Base-by-base conservation (phyloP, 2,113 vertebrate species). In the Terrapene triunguis region DNA sequence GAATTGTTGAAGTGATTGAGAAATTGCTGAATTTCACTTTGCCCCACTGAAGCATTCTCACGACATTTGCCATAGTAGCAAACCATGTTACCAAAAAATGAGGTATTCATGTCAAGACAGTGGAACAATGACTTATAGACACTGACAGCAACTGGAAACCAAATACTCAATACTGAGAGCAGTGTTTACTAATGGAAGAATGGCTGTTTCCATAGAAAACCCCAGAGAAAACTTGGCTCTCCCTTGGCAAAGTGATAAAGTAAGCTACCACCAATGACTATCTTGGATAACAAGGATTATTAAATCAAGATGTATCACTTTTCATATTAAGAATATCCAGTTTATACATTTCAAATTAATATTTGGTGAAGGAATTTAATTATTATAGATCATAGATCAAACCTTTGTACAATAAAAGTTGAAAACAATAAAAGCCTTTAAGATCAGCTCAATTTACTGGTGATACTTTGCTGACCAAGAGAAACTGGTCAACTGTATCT, bases 1-100 rank as follows among this genome's bases (percentile, higher is more conserved):
- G 95, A 91, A 59, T 91, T 92, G 88, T 32, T 92, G 62, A 80
- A 1, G 1, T 0, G 0, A n/a, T 89, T 94, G 92, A 83, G 85
- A 96, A 96, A 94, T 84, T 65, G 7, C 62, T 2, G 5, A 86
- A 94, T 95, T 95, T 91, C 87, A 22, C 95, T 97, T 94, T 95
- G 87, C 89, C 92, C 78, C 83, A 38, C 47, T 95, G 92, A 79
- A 82, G 7, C 83, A n/a, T 88, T 94, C 85, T 97, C 65, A 50
- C 44, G 79, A 82, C n/a, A 83, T 97, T 96, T 96, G 87, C 86
- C 95, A 89, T 57, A 82, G 81, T n/a, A 88, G 57, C 93, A 88
- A 95, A 51, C 65, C 79, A 94, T 96, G 90, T 86, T 90, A 93
- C 53, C 55, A 88, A 81, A 91, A 97, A 97, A 95, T 92, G n/a